Conservation (phyloP, 2,797 vertebrate genomes). For the Sebastes oblongus region DNA sequence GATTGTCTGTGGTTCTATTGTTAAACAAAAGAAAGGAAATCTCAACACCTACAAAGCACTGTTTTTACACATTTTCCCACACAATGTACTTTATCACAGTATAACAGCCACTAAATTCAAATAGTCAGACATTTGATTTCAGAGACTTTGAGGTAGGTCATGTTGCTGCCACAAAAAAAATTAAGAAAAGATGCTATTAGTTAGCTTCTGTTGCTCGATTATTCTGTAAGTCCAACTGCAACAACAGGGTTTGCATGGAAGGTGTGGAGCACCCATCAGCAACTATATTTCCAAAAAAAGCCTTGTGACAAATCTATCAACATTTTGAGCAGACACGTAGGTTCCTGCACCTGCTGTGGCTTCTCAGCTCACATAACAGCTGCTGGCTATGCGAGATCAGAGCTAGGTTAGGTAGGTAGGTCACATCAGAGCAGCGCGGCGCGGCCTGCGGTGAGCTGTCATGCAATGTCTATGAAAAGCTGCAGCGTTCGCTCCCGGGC, state of each 20-base stretch:
- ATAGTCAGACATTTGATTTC: neutral
- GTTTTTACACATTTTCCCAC: neutral
- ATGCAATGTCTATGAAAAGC: no score
- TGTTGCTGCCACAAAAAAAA: neutral
- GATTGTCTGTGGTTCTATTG: neutral
- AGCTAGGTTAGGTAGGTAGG: neutral
- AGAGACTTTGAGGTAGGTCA: neutral
- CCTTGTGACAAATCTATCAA: neutral
- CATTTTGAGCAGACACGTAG: neutral
- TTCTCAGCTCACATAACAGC: neutral
- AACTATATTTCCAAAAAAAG: neutral
- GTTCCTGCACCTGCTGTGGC: neutral
- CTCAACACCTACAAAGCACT: neutral
- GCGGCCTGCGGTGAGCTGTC: no score
- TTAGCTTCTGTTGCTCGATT: neutral
- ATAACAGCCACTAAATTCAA: neutral
- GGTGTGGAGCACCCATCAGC: neutral
- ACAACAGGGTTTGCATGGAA: neutral
- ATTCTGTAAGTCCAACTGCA: neutral
- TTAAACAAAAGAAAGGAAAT: neutral
- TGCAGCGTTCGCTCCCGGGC: no score
- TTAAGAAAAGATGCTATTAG: neutral
- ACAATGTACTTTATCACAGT: neutral
- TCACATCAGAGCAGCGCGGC: no score
- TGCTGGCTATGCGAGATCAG: neutral